phyloP scores from a whole-genome alignment of 2,888 invertebrate genomes.

The Habroteleia sp. region DNA sequence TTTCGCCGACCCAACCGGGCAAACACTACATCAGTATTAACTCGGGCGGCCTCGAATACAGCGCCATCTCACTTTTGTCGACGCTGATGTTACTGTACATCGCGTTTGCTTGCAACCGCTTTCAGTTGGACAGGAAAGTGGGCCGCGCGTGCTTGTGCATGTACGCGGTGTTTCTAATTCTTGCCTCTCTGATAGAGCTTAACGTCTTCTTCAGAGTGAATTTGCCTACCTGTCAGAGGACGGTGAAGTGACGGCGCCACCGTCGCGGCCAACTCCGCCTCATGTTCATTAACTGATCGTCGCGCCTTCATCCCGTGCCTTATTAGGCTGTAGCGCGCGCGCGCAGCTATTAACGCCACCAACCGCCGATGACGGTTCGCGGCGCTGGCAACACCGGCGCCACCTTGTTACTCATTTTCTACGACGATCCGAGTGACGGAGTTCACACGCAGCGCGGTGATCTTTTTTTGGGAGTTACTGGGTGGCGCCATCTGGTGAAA shows the following conservation, averaged over 20 bases:
- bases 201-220: slow-evolving; percentile 96
- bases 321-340: no score
- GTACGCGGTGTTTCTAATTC: slow-evolving; percentile 92
- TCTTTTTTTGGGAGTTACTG: not conserved
- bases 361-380: slow-evolving; percentile 1
- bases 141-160: slow-evolving; percentile 92
- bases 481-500: slow-evolving; percentile 5
- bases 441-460: slow-evolving; percentile 5
- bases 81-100: slow-evolving; percentile 92
- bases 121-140: slow-evolving; percentile 92
- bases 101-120: slow-evolving; percentile 92
- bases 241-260: slow-evolving; percentile 74
- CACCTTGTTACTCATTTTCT: slow-evolving; percentile 1
- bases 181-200: slow-evolving; percentile 94
- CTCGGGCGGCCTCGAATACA: slow-evolving; percentile 94
- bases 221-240: slow-evolving; percentile 88
- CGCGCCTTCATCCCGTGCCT: slow-evolving; percentile 5
- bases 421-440: slow-evolving; percentile 25
- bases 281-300: no score
- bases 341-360: not conserved
- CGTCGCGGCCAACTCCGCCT: no score
- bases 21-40: slow-evolving; percentile 93
- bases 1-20: slow-evolving; percentile 89
- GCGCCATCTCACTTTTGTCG: slow-evolving; percentile 92
- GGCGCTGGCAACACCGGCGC: slow-evolving; percentile 5